Conservation (phyloP, 2,797 vertebrate genomes). For the Hypotaenidia philippensis region DNA sequence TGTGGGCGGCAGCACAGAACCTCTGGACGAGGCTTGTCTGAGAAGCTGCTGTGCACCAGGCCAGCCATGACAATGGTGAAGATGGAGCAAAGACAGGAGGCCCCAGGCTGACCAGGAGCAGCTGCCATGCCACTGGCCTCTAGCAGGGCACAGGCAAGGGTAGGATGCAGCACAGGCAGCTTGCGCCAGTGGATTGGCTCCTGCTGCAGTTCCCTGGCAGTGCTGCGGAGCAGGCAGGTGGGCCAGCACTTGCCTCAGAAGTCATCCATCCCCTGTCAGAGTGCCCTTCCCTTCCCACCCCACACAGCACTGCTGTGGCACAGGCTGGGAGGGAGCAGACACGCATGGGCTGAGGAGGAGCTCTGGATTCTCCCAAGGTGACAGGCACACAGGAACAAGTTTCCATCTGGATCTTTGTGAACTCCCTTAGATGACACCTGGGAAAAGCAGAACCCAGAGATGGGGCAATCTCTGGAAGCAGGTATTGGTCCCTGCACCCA, state of each 20-base stretch:
- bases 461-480: background rate
- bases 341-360: background rate
- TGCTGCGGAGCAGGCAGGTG: no score
- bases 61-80: accelerated
- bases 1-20: accelerated
- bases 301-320: background rate
- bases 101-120: background rate
- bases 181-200: accelerated
- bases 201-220: background rate
- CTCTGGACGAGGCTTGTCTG: background rate
- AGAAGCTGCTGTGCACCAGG: background rate
- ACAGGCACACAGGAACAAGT: background rate
- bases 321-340: background rate
- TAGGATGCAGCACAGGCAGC: background rate
- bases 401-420: background rate
- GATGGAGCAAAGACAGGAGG: no score
- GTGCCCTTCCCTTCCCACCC: no score
- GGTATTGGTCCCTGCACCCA: background rate
- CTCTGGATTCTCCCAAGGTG: background rate
- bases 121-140: no score
- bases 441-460: background rate
- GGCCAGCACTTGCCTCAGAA: background rate
- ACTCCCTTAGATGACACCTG: background rate
- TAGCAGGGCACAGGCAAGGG: accelerated
- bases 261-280: background rate